Evolutionary conservation across 2,888 invertebrate species (phyloP).

Genomic region (Ametastegia equiseti): DNA sequence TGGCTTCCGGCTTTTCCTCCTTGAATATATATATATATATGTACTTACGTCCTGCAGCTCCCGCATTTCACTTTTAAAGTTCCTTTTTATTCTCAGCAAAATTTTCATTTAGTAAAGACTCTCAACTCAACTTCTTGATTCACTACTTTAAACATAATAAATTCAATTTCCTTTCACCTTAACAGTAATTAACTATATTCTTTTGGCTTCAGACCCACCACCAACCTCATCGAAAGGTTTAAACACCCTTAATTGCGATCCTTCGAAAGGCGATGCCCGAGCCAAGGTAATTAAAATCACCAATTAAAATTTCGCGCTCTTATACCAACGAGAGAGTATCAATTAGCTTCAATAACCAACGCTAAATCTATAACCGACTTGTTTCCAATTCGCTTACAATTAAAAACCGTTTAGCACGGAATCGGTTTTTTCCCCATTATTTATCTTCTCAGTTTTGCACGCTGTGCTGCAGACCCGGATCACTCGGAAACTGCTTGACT

Average conservation of each 20-base stretch:
- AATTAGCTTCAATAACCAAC: constrained; percentile 22
- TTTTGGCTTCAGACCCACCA: not conserved
- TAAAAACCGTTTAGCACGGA: not conserved
- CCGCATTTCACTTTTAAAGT: not conserved
- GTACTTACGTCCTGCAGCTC: not conserved
- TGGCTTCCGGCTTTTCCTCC: not conserved
- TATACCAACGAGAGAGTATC: constrained; percentile 1
- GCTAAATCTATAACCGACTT: not conserved
- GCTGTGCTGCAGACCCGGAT: too few species aligned
- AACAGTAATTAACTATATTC: not conserved
- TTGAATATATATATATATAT: not conserved
- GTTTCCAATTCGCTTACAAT: constrained; percentile 1
- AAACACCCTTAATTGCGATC: not conserved
- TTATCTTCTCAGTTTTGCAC: not conserved
- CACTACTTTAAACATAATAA: not conserved
- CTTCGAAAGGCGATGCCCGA: not conserved
- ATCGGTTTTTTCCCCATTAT: not conserved
- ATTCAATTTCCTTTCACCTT: not conserved
- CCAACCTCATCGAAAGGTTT: not conserved
- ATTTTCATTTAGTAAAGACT: too few species aligned
- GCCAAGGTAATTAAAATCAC: constrained; percentile 29
- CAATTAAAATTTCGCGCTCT: constrained; percentile 31
- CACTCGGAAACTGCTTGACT: too few species aligned
- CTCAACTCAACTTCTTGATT: not conserved
- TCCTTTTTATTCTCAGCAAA: not conserved